Percentiles rank a stretch among this genome's conserved stretches.
These are phyloP conservation scores for Atrina japonica DNA, from an alignment of 2,888 invertebrate species.

Conservation along the genomic window DNA sequence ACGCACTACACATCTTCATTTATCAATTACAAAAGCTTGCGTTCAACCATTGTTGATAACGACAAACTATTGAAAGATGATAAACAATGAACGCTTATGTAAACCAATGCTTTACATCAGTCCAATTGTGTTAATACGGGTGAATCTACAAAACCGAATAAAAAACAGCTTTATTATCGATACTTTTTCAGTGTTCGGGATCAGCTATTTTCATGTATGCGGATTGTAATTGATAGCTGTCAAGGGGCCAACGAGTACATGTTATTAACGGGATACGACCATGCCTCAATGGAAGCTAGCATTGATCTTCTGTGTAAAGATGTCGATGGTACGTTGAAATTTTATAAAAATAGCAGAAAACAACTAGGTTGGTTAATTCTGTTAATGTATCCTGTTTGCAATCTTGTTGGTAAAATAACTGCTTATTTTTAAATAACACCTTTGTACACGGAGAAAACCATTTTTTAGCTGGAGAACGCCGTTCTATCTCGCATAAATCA, in stretches of 20 bases:
- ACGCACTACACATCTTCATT: too few relatives aligned
- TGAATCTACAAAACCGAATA: too few relatives aligned
- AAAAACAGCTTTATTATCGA: too few relatives aligned
- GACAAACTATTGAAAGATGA: too few relatives aligned
- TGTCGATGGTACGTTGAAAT: slow-evolving; percentile 36
- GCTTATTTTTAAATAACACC: not conserved
- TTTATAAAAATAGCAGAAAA: not conserved
- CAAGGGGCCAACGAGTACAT: slow-evolving; percentile 41
- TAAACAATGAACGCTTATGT: too few relatives aligned
- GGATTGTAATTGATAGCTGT: slow-evolving; percentile 34
- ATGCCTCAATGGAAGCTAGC: slow-evolving; percentile 43
- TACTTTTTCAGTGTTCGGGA: slow-evolving; percentile 21
- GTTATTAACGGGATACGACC: slow-evolving; percentile 42
- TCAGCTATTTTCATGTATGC: slow-evolving; percentile 38
- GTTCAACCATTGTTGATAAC: too few relatives aligned
- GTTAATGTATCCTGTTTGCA: not conserved
- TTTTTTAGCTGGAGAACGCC: not conserved
- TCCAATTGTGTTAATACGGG: too few relatives aligned
- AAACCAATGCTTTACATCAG: too few relatives aligned
- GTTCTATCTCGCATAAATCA: too few relatives aligned
- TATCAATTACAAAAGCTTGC: too few relatives aligned
- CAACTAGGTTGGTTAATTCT: not conserved
- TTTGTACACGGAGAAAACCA: not conserved
- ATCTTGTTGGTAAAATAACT: too few relatives aligned
- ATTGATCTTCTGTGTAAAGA: slow-evolving; percentile 41